Conservation (phyloP, 1,140 invertebrate species). For the Spodoptera litura region DNA sequence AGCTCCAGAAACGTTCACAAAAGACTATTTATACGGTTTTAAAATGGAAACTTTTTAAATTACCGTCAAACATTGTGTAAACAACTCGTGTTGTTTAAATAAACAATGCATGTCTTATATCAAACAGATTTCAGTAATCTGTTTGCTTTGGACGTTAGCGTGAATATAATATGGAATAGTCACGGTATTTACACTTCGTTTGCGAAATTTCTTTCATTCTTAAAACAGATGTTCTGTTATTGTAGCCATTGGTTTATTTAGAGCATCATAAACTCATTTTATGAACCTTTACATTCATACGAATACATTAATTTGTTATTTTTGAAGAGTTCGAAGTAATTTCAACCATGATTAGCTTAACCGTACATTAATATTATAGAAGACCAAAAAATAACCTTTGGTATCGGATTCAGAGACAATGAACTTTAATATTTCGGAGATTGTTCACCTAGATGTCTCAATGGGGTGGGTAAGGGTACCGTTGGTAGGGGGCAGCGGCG, state of each 20-base stretch:
- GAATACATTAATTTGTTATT: too few relatives aligned
- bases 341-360: too few relatives aligned
- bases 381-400: background rate
- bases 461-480: slow-evolving; percentile 25
- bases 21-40: slow-evolving; percentile 37
- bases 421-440: slow-evolving; percentile 28
- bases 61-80: slow-evolving; percentile 31
- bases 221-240: too few relatives aligned
- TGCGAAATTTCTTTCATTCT: background rate
- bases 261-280: too few relatives aligned
- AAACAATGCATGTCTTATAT: slow-evolving; percentile 16
- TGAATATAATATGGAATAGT: background rate
- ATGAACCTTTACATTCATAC: too few relatives aligned
- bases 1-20: slow-evolving; percentile 24
- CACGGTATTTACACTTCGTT: slow-evolving; percentile 1
- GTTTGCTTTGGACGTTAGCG: slow-evolving; percentile 6
- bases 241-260: too few relatives aligned
- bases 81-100: slow-evolving; percentile 23
- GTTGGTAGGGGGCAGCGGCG: slow-evolving; percentile 54
- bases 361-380: too few relatives aligned
- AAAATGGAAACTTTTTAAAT: slow-evolving; percentile 43
- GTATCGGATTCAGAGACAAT: slow-evolving; percentile 23
- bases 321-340: too few relatives aligned
- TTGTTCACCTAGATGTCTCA: slow-evolving; percentile 26
- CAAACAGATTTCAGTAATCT: slow-evolving; percentile 7